Evolutionary conservation across 2,113 vertebrate genomes (phyloP).

Genomic region (Mesembrinibis cayennensis): DNA sequence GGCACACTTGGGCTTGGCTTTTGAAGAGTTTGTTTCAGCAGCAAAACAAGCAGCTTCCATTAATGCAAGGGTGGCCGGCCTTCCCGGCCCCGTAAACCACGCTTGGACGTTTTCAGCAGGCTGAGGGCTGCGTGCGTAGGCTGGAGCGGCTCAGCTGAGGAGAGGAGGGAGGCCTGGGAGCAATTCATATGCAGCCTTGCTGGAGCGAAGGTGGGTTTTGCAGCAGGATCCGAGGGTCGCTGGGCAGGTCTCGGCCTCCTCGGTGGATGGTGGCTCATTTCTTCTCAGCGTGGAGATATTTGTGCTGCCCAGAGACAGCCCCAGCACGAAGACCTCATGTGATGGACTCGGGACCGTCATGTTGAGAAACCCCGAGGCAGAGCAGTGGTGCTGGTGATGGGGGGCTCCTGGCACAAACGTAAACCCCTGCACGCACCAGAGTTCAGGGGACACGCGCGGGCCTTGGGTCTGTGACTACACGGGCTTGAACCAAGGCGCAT

Average conservation of each 20-base stretch:
- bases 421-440: accelerated
- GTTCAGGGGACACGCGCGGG: accelerated
- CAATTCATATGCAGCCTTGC: accelerated
- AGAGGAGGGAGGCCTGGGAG: background rate
- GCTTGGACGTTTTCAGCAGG: background rate
- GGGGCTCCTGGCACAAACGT: background rate
- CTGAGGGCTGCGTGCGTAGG: background rate
- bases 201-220: background rate
- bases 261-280: accelerated
- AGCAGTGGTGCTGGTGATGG: accelerated
- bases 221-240: background rate
- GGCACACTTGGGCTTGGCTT: background rate
- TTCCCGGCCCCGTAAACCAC: accelerated
- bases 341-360: accelerated
- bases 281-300: accelerated
- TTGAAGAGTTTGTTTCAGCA: background rate
- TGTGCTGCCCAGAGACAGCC: background rate
- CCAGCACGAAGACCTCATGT: accelerated
- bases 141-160: background rate
- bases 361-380: background rate
- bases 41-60: background rate
- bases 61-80: background rate
- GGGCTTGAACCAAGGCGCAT: background rate
- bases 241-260: background rate
- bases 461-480: background rate